A percentile compares a stretch with the other conserved stretches of the same genome.
Evolutionary conservation across 1,140 invertebrate species (phyloP).

Genomic region (Orius laevigatus): DNA sequence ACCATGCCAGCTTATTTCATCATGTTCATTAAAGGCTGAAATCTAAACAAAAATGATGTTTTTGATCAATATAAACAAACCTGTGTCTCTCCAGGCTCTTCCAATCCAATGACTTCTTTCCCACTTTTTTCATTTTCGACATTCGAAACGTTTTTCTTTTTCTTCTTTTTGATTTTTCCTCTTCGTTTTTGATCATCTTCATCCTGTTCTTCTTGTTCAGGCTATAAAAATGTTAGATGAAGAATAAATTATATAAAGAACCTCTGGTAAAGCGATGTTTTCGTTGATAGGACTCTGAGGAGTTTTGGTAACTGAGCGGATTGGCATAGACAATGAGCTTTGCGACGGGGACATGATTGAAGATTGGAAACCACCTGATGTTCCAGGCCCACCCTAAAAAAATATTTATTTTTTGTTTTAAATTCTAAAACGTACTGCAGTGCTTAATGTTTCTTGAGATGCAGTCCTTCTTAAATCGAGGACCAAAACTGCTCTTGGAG

Average conservation of each 20-base stretch:
- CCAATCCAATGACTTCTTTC: constrained; percentile 7
- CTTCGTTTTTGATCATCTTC: constrained; percentile 5
- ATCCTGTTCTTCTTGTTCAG: constrained; percentile 9
- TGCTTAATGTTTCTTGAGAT: constrained; percentile 12
- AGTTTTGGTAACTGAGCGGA: not conserved
- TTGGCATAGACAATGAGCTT: constrained; percentile 1
- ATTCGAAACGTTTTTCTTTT: not conserved
- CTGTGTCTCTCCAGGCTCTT: constrained; percentile 7
- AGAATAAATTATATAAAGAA: not conserved
- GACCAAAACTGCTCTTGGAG: constrained; percentile 6
- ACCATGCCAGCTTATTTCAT: constrained; percentile 1
- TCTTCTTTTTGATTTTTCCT: constrained; percentile 5
- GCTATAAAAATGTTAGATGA: not conserved
- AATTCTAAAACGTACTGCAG: not conserved
- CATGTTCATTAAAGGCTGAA: constrained; percentile 5
- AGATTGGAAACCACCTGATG: constrained; percentile 10
- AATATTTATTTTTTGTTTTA: not conserved
- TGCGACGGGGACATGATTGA: constrained; percentile 2
- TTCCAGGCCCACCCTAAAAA: constrained; percentile 2
- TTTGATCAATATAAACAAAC: not conserved
- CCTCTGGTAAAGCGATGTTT: not conserved
- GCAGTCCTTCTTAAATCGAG: constrained; percentile 9
- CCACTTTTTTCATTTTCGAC: constrained; percentile 3
- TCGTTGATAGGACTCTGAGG: not conserved
- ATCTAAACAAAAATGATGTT: constrained; percentile 1